Base-by-base conservation (phyloP, 2,888 invertebrate genomes). In the Mantis religiosa region DNA sequence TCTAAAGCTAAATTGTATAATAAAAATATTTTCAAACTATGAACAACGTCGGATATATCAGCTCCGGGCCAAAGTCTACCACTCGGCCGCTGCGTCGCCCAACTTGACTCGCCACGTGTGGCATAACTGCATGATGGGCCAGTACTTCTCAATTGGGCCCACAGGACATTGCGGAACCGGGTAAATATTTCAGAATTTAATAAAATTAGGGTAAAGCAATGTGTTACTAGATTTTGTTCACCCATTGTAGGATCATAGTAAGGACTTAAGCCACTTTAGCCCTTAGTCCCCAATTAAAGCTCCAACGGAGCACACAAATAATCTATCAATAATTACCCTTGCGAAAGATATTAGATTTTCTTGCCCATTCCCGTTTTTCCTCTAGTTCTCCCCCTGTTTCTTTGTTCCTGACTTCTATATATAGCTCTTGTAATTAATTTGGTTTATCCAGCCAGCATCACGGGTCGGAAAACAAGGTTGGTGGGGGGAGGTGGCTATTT, bases 261-360 rank as follows among this genome's bases (percentile, higher is more conserved):
- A 12, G 8, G 86, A 41, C 25, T 28, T 87, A 34, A 34, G 27
- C n/a, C 87, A 34, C 12, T 87, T 30, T 87, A 2, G 87, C 82
- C n/a, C 41, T 30, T 34, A 82, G 1, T 8, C 28, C 12, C 34
- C 12, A 86, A 89, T 83, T 87, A 28, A 89, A 83, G 83, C 86
- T 82, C 27, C 30, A 86, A 83, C 15, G 54, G 28, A 71, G 83
- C 86, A 86, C 85, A 83, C 84, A 88, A 86, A 89, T 89, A 89
- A 89, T 89, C 89, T 87, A 89, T 86, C 89, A 89, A 87, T 89
- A 89, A 89, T 89, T 89, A 89, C 89, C 83, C 89, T 89, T 87
- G 89, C 89, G 89, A 89, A 87, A 89, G 89, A 89, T 89, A 89
- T 89, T 89, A 89, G 86, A 85, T 89, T 87, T 86, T 86, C 47